Evolutionary conservation across 2,797 vertebrate species (phyloP).

Genomic region (Eutrigla gurnardus): DNA sequence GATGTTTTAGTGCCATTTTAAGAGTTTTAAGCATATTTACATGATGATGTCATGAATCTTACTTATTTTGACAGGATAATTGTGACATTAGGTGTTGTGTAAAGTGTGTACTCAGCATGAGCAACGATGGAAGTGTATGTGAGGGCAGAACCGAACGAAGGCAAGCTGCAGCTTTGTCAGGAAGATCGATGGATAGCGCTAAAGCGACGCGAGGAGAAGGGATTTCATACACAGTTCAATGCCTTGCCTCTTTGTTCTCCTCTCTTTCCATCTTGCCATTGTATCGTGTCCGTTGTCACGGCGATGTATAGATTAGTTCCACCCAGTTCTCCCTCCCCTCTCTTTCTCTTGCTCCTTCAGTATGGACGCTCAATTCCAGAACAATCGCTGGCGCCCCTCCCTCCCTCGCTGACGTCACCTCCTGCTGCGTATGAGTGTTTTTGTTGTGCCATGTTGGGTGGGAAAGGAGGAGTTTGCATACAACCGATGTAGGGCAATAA

Average conservation of each 20-base stretch:
- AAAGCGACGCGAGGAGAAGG: not conserved
- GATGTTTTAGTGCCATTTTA: no score
- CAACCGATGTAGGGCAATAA: not conserved
- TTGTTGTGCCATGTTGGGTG: not conserved
- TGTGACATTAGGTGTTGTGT: conserved; percentile 35
- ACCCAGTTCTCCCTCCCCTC: conserved; percentile 15
- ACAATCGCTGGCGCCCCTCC: conserved; percentile 10
- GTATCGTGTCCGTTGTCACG: conserved; percentile 52
- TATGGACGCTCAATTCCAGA: conserved; percentile 22
- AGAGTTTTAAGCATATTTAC: no score
- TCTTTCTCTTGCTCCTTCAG: not conserved
- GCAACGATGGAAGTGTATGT: conserved; percentile 7
- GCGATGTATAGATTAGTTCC: conserved; percentile 59
- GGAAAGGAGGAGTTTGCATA: not conserved
- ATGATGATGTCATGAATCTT: no score
- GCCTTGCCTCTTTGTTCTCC: conserved; percentile 28
- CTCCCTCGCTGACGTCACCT: conserved; percentile 7
- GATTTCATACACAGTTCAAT: not conserved
- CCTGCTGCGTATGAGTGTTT: not conserved
- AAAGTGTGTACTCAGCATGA: conserved; percentile 48
- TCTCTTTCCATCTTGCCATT: conserved; percentile 1
- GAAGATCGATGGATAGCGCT: not conserved
- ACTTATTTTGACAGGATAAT: no score
- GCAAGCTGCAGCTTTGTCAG: conserved; percentile 12
- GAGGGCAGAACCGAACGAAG: conserved; percentile 18